phyloP scores from a whole-genome alignment of 1,140 invertebrate species.

The Phthorimaea operculella region DNA sequence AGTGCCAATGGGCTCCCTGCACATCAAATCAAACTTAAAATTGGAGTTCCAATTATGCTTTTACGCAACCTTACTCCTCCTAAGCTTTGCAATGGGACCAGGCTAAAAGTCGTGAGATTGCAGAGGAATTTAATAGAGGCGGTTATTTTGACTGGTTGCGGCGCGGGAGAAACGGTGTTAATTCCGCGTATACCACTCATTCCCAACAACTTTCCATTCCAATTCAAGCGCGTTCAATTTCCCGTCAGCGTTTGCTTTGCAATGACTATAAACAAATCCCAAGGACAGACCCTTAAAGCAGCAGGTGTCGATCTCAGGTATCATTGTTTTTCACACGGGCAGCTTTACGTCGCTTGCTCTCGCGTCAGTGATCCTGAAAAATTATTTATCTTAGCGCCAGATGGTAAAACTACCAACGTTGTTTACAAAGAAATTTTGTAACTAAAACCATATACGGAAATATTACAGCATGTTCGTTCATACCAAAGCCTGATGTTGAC shows the following conservation, averaged over 20 bases:
- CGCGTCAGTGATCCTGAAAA: neutral
- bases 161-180: conserved; percentile 19
- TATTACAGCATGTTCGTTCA: no score
- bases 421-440: neutral
- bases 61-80: conserved; percentile 26
- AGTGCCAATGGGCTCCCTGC: conserved; percentile 18
- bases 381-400: neutral
- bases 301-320: neutral
- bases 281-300: neutral
- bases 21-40: conserved; percentile 22
- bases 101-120: conserved; percentile 21
- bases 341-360: neutral
- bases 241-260: conserved; percentile 17
- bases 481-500: no score
- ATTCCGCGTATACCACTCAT: conserved; percentile 23
- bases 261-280: neutral
- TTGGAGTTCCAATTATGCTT: conserved; percentile 20
- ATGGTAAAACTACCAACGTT: neutral
- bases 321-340: neutral
- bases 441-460: no score
- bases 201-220: conserved; percentile 19
- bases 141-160: conserved; percentile 22
- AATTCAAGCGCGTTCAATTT: conserved; percentile 19
- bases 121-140: conserved; percentile 22
- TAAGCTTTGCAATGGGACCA: conserved; percentile 25